phyloP scores from a whole-genome alignment of 1,140 invertebrate species.

The Protaetia brevitarsis region DNA sequence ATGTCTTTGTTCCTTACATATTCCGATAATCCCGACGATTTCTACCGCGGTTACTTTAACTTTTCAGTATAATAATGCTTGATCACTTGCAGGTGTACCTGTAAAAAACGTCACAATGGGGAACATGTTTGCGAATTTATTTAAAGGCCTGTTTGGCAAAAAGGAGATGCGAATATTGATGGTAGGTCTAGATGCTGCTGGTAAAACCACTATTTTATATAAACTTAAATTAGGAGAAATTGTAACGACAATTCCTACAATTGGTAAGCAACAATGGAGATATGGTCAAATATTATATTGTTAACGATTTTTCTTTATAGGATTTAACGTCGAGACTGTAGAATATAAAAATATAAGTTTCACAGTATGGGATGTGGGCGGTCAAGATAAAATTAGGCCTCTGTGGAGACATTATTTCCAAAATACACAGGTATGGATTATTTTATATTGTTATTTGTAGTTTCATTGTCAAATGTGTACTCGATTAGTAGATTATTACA shows the following conservation, averaged over 20 bases:
- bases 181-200: constrained; percentile 97
- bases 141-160: constrained; percentile 96
- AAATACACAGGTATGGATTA: constrained; percentile 64
- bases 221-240: constrained; percentile 99
- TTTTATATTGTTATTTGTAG: not conserved
- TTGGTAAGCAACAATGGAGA: constrained; percentile 77
- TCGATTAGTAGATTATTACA: not conserved
- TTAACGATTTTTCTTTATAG: constrained; percentile 51
- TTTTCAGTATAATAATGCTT: constrained; percentile 36
- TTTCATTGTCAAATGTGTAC: not conserved
- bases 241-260: constrained; percentile 99
- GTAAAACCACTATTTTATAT: constrained; percentile 99
- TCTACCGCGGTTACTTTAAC: too few relatives aligned
- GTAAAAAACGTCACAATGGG: constrained; percentile 65
- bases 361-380: constrained; percentile 90
- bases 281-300: not conserved
- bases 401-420: constrained; percentile 85
- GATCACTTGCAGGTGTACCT: constrained; percentile 50
- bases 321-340: constrained; percentile 94
- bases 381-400: constrained; percentile 88
- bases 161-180: constrained; percentile 99
- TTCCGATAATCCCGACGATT: too few relatives aligned
- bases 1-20: constrained; percentile 43
- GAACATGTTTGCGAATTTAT: constrained; percentile 83
- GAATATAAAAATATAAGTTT: constrained; percentile 96